phyloP scores from a whole-genome alignment of 2,888 invertebrate genomes.

The Lepidochitona cinerea region DNA sequence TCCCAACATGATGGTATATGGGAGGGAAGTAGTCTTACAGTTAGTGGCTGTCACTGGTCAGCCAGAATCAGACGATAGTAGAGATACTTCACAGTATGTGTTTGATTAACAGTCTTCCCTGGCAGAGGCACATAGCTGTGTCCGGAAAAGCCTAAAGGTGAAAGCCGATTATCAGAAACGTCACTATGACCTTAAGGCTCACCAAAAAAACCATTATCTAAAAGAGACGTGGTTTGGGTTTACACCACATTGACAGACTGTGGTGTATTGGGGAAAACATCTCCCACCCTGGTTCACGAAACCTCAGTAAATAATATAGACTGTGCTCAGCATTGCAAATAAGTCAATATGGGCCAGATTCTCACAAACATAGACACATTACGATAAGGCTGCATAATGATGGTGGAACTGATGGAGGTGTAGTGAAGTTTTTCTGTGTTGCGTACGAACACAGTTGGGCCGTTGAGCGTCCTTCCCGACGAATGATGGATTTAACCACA shows the following conservation, averaged over 20 bases:
- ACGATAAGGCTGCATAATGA: no score
- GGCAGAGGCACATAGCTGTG: slow-evolving; percentile 15
- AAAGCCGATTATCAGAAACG: slow-evolving; percentile 25
- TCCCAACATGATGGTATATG: slow-evolving; percentile 25
- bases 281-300: slow-evolving; percentile 19
- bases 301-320: no score
- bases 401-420: no score
- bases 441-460: no score
- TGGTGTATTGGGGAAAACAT: slow-evolving; percentile 20
- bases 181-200: slow-evolving; percentile 28
- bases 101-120: slow-evolving; percentile 3
- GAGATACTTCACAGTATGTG: no score
- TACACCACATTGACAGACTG: slow-evolving; percentile 23
- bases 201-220: neutral
- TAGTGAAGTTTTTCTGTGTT: no score
- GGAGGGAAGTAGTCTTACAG: slow-evolving; percentile 16
- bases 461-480: no score
- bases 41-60: neutral
- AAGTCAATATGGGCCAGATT: no score
- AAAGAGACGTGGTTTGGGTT: slow-evolving; percentile 18
- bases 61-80: no score
- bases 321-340: no score
- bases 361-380: no score
- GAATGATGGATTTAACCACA: no score
- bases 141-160: slow-evolving; percentile 12